Percentiles rank a stretch among this genome's conserved stretches.
phyloP scores from a whole-genome alignment of 2,797 vertebrate genomes.

The Myioborus melanocephalus region DNA sequence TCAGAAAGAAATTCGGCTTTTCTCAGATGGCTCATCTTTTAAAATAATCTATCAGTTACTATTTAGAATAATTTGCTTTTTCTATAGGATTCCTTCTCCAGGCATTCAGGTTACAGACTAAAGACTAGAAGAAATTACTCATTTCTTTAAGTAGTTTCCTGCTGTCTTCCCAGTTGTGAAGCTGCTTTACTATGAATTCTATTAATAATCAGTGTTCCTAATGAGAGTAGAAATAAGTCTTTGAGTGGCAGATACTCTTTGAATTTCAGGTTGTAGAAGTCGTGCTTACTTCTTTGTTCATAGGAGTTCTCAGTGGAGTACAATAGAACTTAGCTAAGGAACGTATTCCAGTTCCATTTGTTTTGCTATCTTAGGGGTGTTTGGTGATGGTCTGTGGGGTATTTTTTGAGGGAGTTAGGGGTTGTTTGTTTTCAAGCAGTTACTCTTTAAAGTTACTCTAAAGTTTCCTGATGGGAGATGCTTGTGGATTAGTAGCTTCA shows the following conservation, averaged over 20 bases:
- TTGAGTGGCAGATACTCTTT: neutral
- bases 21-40: neutral
- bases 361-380: neutral
- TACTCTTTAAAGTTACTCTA: neutral
- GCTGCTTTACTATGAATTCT: neutral
- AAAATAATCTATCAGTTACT: neutral
- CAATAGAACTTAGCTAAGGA: neutral
- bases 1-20: neutral
- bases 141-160: neutral
- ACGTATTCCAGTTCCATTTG: neutral
- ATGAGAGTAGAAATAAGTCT: neutral
- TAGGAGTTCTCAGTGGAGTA: neutral
- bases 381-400: neutral
- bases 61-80: neutral
- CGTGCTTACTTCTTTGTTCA: neutral
- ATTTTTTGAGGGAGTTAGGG: fast-evolving
- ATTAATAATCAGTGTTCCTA: neutral
- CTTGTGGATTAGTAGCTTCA: neutral
- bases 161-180: neutral
- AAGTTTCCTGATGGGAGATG: neutral
- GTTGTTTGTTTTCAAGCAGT: neutral
- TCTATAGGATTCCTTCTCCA: neutral
- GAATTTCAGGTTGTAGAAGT: neutral
- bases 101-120: fast-evolving
- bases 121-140: neutral